A percentile compares a stretch with the other conserved stretches of the same genome.
Evolutionary conservation across 1,140 invertebrate species (phyloP).

Genomic region (Sycophaga agraensis): DNA sequence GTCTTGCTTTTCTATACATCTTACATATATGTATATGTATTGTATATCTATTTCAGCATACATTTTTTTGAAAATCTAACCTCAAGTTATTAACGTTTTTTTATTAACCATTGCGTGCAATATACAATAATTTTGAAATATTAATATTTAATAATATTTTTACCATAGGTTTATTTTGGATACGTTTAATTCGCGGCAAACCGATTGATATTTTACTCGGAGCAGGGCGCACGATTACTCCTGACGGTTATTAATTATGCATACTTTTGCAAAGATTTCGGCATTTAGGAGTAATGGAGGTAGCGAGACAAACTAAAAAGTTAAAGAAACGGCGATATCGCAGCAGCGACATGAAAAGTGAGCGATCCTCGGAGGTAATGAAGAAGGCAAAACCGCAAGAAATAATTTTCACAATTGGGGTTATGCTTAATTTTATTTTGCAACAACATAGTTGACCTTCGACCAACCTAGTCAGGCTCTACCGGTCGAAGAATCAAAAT

Average conservation of each 20-base stretch:
- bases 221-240: too few relatives aligned
- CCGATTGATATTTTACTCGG: too few relatives aligned
- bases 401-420: too few relatives aligned
- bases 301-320: conserved; percentile 6
- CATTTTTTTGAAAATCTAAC: conserved; percentile 13
- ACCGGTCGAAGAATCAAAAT: too few relatives aligned
- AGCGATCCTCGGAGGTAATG: too few relatives aligned
- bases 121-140: neutral
- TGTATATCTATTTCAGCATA: neutral
- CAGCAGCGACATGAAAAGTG: conserved; percentile 14
- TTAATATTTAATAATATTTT: neutral
- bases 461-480: too few relatives aligned
- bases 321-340: conserved; percentile 28
- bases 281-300: conserved; percentile 2
- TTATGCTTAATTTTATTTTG: too few relatives aligned
- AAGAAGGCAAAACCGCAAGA: too few relatives aligned
- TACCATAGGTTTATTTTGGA: neutral
- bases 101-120: neutral
- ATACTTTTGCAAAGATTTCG: neutral
- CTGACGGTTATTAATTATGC: too few relatives aligned
- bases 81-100: neutral
- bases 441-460: too few relatives aligned
- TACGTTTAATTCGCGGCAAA: too few relatives aligned
- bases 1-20: too few relatives aligned
- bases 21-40: neutral